A percentile compares a stretch with the other conserved stretches of the same genome.
Conservation (phyloP, 2,797 vertebrate genomes). For the Chaetodon trifasciatus region DNA sequence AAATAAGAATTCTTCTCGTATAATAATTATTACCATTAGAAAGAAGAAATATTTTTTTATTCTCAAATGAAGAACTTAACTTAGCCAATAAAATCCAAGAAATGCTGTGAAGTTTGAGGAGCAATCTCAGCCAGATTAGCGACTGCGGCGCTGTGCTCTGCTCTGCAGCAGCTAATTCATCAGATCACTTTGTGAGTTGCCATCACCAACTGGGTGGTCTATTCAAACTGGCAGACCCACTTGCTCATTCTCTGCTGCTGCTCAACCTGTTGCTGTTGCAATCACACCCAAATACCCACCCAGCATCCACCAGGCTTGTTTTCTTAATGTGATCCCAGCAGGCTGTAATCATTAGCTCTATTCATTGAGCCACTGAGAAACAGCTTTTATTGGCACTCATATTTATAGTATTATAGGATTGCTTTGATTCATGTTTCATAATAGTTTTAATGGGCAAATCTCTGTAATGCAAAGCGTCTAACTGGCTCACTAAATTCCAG, state of each 20-base stretch:
- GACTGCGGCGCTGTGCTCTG: background rate
- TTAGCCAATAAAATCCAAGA: background rate
- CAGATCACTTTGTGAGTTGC: constrained; percentile 5
- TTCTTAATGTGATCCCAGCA: constrained; percentile 13
- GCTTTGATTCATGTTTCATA: background rate
- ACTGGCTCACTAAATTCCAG: background rate
- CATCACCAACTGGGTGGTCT: constrained; percentile 7
- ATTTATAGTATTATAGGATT: background rate
- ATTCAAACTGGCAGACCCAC: constrained; percentile 14
- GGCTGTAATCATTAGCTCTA: background rate
- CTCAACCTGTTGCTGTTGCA: constrained; percentile 10
- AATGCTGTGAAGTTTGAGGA: background rate
- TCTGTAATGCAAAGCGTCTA: background rate
- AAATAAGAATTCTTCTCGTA: too few species aligned
- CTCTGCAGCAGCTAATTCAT: constrained; percentile 7
- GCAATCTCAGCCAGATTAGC: background rate
- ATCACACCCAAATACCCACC: background rate
- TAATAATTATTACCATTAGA: too few species aligned
- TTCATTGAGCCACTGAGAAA: background rate
- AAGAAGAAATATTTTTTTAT: too few species aligned
- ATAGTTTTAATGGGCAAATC: background rate
- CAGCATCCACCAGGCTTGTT: constrained; percentile 16
- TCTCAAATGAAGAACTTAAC: too few species aligned
- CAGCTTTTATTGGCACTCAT: background rate
- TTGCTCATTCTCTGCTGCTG: constrained; percentile 5